A percentile compares a stretch with the other conserved stretches of the same genome.
These are phyloP conservation scores for Oeneis ivallda DNA, from an alignment of 2,888 invertebrate genomes.

Conservation along the genomic window DNA sequence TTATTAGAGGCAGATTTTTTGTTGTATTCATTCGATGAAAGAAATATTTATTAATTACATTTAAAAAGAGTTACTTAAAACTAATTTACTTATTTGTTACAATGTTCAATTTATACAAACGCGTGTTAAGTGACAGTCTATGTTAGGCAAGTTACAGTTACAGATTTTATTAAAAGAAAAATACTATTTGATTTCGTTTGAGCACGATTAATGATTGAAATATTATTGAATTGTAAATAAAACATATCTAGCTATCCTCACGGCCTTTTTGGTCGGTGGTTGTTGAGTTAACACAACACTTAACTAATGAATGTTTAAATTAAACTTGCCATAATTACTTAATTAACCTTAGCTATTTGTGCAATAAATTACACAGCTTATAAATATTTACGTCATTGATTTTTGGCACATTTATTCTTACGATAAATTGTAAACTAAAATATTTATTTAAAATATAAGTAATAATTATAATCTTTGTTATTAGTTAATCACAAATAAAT, in stretches of 20 bases:
- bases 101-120: background rate
- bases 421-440: conserved; percentile 23
- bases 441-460: conserved; percentile 1
- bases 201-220: background rate
- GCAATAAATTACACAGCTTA: conserved; percentile 25
- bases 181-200: background rate
- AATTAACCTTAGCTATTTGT: background rate
- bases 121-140: background rate
- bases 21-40: background rate
- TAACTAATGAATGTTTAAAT: background rate
- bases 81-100: background rate
- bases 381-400: conserved; percentile 23
- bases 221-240: background rate
- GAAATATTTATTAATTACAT: background rate
- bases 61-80: conserved; percentile 2
- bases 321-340: background rate
- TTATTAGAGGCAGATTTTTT: background rate
- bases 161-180: background rate
- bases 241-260: background rate
- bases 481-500: conserved; percentile 29
- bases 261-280: background rate
- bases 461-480: conserved; percentile 30
- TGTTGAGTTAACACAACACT: background rate
- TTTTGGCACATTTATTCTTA: conserved; percentile 43
- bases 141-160: background rate